Percentiles rank a stretch among this genome's conserved stretches.
Conservation (phyloP, 2,797 vertebrate genomes). For the Poecile montanus region DNA sequence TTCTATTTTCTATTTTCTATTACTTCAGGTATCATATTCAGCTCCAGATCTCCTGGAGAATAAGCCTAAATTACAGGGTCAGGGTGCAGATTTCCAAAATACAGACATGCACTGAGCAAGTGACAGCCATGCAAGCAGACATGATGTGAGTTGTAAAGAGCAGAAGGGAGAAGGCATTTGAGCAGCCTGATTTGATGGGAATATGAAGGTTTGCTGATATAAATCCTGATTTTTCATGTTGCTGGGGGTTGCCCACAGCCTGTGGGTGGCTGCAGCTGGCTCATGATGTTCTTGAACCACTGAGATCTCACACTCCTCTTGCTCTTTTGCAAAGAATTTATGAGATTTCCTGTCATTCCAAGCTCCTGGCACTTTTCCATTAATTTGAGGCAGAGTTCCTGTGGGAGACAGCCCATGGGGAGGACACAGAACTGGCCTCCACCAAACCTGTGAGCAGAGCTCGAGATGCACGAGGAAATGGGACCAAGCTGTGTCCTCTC, state of each 20-base stretch:
- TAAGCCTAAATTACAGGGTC: neutral
- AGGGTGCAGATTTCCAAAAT: neutral
- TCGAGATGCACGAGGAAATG: neutral
- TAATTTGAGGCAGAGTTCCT: neutral
- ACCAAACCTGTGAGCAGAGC: neutral
- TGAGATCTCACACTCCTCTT: neutral
- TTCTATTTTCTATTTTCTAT: neutral
- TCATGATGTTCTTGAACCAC: neutral
- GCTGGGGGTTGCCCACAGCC: neutral
- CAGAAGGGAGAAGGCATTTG: neutral
- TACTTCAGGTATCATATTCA: neutral
- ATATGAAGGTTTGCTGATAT: neutral
- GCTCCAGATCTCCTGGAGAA: neutral
- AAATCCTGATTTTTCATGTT: neutral
- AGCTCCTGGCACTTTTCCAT: neutral
- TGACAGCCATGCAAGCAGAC: neutral
- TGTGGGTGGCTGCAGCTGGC: neutral
- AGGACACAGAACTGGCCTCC: neutral
- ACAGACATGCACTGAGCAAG: neutral
- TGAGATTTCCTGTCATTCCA: neutral
- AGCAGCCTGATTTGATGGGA: neutral
- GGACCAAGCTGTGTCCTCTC: neutral
- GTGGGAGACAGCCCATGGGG: neutral
- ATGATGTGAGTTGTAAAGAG: neutral
- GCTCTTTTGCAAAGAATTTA: neutral